These are phyloP conservation scores for Podarcis cretensis DNA, from an alignment of 2,113 vertebrate genomes.

Conservation along the genomic window DNA sequence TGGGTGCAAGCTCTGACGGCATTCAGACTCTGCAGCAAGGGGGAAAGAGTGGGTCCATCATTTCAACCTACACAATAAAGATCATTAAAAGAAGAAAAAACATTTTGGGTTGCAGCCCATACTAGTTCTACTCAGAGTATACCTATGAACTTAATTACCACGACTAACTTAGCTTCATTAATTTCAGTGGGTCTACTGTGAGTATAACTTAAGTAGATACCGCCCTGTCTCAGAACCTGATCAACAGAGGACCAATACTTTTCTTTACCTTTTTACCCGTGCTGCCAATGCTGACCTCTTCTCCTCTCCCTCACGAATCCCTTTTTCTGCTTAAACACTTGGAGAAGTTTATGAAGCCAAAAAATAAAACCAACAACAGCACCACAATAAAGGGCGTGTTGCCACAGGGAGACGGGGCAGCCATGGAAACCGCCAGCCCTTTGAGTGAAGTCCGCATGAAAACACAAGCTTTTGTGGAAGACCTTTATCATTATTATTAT, in stretches of 20 bases:
- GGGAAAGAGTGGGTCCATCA: neutral
- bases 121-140: too few species aligned
- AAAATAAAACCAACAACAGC: constrained; percentile 72
- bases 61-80: neutral
- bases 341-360: constrained; percentile 79
- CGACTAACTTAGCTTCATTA: too few species aligned
- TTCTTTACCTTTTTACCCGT: constrained; percentile 49
- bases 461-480: constrained; percentile 52
- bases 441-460: constrained; percentile 74
- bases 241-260: neutral
- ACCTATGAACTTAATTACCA: too few species aligned
- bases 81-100: neutral
- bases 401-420: constrained; percentile 62
- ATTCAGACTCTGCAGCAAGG: neutral
- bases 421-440: constrained; percentile 81
- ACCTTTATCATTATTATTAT: neutral
- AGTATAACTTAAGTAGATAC: too few species aligned
- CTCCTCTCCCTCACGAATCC: constrained; percentile 55
- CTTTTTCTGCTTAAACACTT: constrained; percentile 68
- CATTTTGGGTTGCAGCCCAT: too few species aligned
- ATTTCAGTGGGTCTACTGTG: too few species aligned
- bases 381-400: constrained; percentile 83
- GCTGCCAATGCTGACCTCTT: constrained; percentile 42
- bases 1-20: neutral
- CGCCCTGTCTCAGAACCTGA: neutral